These are phyloP conservation scores for Apodemia mormo DNA, from an alignment of 2,888 invertebrate genomes.

Conservation along the genomic window DNA sequence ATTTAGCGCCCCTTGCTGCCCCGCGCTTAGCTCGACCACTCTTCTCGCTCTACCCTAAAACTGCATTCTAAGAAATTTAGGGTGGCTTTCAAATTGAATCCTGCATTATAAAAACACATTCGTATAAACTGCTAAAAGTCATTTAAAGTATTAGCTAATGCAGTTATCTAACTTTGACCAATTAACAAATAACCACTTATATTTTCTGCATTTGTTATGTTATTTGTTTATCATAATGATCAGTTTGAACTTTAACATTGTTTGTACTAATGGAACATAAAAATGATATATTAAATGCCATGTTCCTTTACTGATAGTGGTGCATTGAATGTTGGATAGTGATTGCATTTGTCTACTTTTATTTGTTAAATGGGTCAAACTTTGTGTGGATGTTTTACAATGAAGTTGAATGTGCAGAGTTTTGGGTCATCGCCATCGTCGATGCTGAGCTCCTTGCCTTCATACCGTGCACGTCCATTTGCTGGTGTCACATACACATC, in stretches of 20 bases:
- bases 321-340: conserved; percentile 10
- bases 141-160: no score
- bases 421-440: conserved; percentile 65
- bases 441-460: conserved; percentile 63
- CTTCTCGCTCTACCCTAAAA: no score
- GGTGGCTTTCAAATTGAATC: no score
- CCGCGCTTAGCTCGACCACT: no score
- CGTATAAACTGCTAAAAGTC: no score
- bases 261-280: conserved; percentile 8
- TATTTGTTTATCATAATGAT: conserved; percentile 3
- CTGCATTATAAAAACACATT: no score
- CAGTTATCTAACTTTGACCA: background rate
- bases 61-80: no score
- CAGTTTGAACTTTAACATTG: conserved; percentile 12
- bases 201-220: background rate
- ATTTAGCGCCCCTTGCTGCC: no score
- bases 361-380: conserved; percentile 51
- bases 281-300: conserved; percentile 7
- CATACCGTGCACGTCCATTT: conserved; percentile 60
- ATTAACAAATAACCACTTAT: background rate
- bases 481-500: conserved; percentile 66
- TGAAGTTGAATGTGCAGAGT: conserved; percentile 57
- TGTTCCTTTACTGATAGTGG: conserved; percentile 4
- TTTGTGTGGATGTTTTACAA: conserved; percentile 50
- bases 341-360: background rate